Conservation (phyloP, 2,797 vertebrate species). For the Tragopan temminckii region DNA sequence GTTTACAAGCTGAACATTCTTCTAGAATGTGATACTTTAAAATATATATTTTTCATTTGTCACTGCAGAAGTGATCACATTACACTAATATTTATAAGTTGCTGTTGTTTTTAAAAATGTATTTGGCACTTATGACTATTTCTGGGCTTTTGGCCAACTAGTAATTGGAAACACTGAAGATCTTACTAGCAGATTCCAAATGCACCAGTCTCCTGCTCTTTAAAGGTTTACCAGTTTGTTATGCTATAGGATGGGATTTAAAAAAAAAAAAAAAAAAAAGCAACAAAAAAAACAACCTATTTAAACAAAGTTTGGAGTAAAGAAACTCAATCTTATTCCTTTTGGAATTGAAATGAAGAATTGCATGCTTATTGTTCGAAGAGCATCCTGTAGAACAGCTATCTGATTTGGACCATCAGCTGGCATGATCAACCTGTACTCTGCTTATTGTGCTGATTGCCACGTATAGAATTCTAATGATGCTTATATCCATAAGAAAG, state of each 20-base stretch:
- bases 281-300: background rate
- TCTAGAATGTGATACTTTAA: background rate
- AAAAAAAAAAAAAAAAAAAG: too few species aligned
- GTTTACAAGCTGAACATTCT: background rate
- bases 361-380: background rate
- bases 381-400: background rate
- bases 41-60: conserved; percentile 6
- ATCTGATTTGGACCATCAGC: background rate
- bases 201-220: background rate
- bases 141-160: conserved; percentile 57
- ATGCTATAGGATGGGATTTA: background rate
- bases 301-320: background rate
- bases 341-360: background rate
- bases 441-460: background rate
- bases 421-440: background rate
- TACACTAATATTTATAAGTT: conserved; percentile 56
- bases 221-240: background rate
- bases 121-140: conserved; percentile 22
- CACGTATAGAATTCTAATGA: conserved; percentile 34
- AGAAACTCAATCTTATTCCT: background rate
- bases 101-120: conserved; percentile 40
- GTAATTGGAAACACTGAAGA: conserved; percentile 47
- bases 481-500: conserved; percentile 47
- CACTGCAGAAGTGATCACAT: background rate
- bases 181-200: conserved; percentile 1